Base-by-base conservation (phyloP, 2,113 vertebrate species). In the Lampris incognitus region DNA sequence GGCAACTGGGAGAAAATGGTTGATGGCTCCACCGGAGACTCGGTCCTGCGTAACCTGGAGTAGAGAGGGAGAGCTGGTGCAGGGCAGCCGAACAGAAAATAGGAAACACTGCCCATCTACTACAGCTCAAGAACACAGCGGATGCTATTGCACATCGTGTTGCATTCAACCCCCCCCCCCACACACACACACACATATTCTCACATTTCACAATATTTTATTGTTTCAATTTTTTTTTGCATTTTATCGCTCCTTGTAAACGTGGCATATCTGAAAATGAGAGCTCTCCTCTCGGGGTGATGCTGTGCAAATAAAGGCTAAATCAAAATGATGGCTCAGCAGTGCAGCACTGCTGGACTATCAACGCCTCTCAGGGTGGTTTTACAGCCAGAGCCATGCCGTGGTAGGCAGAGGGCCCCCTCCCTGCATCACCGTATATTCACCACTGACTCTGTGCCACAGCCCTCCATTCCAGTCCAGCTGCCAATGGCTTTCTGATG, bases 401-500 rank as follows among this genome's bases (percentile, higher is more conserved):
- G 74, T 61, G 66, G 65, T 68, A 80, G 61, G 41, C 61, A 66
- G 63, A 61, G 39, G 63, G 59, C 65, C 74, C 79, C 74, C 79
- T 76, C 66, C 56, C 68, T 61, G 66, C 70, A 66, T 66, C 9
- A 41, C 44, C 48, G 81, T 73, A 55, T 81, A 66, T 72, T 44
- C 66, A 85, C 61, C n/a, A 44, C 78, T 65, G 24, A 70, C 76
- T 75, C 74, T 38, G 51, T 66, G 73, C 72, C 78, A 65, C 76
- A 60, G 54, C 65, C 76, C 68, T 82, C 82, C 82, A 80, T 71
- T 81, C 84, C 79, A 66, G 74, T 84, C 78, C 76, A 59, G 77
- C 76, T 63, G 75, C 90, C 89, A 80, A 88, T 89, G 87, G 74
- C 80, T 92, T 91, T 92, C 91, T 90, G 91, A 93, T 91, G 90